Evolutionary conservation across 2,797 vertebrate genomes (phyloP).

Genomic region (Bovichtus diacanthus): DNA sequence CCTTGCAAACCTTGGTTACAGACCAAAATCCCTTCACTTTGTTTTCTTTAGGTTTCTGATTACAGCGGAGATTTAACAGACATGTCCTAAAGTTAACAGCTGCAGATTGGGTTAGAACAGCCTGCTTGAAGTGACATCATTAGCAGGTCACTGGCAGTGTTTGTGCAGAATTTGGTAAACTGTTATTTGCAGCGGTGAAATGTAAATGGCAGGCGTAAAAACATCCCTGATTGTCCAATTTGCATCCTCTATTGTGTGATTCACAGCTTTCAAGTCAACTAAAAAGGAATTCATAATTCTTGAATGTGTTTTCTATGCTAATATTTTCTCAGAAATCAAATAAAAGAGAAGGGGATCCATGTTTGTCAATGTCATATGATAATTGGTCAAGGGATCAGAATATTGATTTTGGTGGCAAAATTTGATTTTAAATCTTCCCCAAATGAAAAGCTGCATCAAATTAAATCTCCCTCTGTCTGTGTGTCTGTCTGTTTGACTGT

Average conservation of each 20-base stretch:
- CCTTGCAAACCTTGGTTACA: too few species aligned
- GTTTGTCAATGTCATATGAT: constrained; percentile 61
- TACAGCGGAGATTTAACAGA: not conserved
- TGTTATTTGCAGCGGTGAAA: constrained; percentile 38
- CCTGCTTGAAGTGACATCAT: constrained; percentile 32
- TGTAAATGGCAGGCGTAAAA: constrained; percentile 32
- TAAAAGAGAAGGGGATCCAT: constrained; percentile 40
- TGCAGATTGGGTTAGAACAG: not conserved
- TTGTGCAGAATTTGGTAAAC: constrained; percentile 23
- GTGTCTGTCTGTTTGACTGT: not conserved
- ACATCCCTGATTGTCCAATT: constrained; percentile 18
- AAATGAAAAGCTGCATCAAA: constrained; percentile 64
- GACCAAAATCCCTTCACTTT: constrained; percentile 15
- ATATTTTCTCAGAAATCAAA: constrained; percentile 59
- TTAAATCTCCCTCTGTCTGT: constrained; percentile 37
- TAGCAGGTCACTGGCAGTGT: constrained; percentile 38
- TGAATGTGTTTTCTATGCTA: constrained; percentile 45
- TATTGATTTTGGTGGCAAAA: constrained; percentile 62
- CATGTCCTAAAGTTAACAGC: constrained; percentile 22
- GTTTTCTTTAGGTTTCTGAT: constrained; percentile 21
- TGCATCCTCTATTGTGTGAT: constrained; percentile 30
- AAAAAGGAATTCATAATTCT: constrained; percentile 43
- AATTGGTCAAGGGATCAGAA: constrained; percentile 50
- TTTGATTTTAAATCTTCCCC: constrained; percentile 56
- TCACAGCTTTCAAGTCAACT: constrained; percentile 35